A percentile compares a stretch with the other conserved stretches of the same genome.
Evolutionary conservation across 2,797 vertebrate genomes (phyloP).

Genomic region (Glyptemys insculpta): DNA sequence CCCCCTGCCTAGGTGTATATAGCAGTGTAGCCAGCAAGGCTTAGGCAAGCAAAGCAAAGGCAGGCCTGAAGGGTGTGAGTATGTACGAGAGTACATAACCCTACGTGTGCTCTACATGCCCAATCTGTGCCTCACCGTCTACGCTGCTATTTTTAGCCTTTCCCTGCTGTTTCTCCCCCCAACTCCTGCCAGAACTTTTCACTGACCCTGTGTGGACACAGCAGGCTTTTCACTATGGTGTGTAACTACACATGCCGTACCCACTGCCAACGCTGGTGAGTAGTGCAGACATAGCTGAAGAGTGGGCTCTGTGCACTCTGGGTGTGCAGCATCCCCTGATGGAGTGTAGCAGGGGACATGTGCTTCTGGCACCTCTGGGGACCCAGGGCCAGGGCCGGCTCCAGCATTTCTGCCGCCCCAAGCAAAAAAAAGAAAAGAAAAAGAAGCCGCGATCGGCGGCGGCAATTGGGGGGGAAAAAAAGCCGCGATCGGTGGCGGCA

Average conservation of each 20-base stretch:
- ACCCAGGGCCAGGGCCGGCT: background rate
- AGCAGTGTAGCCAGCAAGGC: background rate
- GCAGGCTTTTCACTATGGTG: background rate
- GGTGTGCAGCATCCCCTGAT: rapidly evolving
- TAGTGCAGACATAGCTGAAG: background rate
- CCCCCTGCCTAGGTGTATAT: background rate
- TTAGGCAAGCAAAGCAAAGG: background rate
- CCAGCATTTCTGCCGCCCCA: no score
- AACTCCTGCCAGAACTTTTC: background rate
- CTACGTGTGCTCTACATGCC: background rate
- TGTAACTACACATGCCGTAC: background rate
- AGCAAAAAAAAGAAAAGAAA: no score
- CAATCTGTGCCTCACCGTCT: background rate
- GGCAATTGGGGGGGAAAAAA: no score
- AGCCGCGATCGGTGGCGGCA: no score
- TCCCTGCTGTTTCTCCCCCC: background rate
- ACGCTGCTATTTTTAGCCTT: background rate
- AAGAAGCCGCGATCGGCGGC: no score
- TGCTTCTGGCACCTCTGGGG: rapidly evolving
- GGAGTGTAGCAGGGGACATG: background rate
- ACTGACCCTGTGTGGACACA: background rate
- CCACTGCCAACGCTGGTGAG: background rate
- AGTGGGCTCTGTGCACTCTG: background rate
- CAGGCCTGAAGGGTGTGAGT: background rate
- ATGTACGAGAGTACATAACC: background rate